These are phyloP conservation scores for Myotis yumanensis DNA, from an alignment of 2,113 vertebrate species.

Conservation along the genomic window DNA sequence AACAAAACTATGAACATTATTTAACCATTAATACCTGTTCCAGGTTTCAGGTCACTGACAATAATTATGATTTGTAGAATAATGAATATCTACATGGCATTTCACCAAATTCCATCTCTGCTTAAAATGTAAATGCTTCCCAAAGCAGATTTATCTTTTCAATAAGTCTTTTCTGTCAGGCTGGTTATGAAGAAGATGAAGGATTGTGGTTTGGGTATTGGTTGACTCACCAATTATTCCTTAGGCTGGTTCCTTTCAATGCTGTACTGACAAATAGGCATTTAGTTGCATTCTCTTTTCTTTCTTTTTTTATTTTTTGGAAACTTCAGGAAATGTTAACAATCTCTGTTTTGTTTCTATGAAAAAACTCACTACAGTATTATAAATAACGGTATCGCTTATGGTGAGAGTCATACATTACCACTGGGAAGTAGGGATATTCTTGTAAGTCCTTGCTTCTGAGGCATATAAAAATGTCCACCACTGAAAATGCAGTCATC, in stretches of 20 bases:
- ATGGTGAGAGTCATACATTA: background rate
- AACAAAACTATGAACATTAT: background rate
- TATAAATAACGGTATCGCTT: background rate
- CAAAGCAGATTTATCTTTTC: constrained; percentile 22
- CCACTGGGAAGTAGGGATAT: background rate
- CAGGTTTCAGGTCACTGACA: constrained; percentile 31
- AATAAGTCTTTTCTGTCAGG: constrained; percentile 14
- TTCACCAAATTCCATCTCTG: constrained; percentile 3
- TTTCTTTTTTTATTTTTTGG: background rate
- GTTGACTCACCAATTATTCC: constrained; percentile 17
- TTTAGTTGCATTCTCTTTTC: background rate
- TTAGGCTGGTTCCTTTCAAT: background rate
- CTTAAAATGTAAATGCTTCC: constrained; percentile 46
- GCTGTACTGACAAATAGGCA: background rate
- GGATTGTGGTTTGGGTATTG: background rate
- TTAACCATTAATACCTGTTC: background rate
- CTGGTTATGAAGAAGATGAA: background rate
- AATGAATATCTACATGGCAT: background rate
- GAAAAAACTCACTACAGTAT: background rate
- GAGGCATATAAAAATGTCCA: background rate
- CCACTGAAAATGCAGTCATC: background rate
- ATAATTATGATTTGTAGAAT: background rate
- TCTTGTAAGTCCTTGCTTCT: background rate
- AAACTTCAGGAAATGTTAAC: background rate
- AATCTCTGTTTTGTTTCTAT: background rate